These are phyloP conservation scores for Camponotus pennsylvanicus DNA, from an alignment of 1,140 invertebrate species.

Conservation along the genomic window DNA sequence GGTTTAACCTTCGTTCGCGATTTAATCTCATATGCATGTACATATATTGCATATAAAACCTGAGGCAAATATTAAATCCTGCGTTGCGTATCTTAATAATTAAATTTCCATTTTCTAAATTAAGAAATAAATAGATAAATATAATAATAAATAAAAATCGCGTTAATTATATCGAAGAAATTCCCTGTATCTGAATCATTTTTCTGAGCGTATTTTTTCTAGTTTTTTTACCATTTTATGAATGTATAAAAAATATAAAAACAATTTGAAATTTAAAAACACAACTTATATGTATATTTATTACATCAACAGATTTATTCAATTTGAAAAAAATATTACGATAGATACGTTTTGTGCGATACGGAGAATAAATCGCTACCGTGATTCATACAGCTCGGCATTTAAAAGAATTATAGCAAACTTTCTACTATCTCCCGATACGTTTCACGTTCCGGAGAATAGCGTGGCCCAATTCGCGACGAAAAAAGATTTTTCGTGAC, in stretches of 20 bases:
- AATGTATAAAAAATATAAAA: constrained; percentile 13
- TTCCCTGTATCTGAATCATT: not conserved
- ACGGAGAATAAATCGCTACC: not conserved
- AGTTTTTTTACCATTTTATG: not conserved
- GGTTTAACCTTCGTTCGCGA: not conserved
- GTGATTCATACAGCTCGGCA: not conserved
- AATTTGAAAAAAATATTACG: not conserved
- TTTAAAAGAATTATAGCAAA: constrained; percentile 36
- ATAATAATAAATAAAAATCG: not conserved
- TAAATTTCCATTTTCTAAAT: not conserved
- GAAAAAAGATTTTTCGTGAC: constrained; percentile 29
- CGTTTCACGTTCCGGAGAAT: constrained; percentile 37
- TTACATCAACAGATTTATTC: constrained; percentile 1
- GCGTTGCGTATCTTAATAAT: not conserved
- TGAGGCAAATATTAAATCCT: not conserved
- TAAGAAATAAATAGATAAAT: not conserved
- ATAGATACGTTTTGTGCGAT: constrained; percentile 1
- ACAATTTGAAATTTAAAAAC: constrained; percentile 2
- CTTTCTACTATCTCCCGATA: constrained; percentile 51
- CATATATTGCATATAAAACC: too few relatives aligned
- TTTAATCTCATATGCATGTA: not conserved
- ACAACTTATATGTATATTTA: not conserved
- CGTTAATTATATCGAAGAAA: not conserved
- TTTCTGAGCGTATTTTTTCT: not conserved
- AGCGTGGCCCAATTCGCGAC: constrained; percentile 16